These are phyloP conservation scores for Cavia porcellus DNA, from an alignment of 2,113 vertebrate genomes.

Conservation along the genomic window DNA sequence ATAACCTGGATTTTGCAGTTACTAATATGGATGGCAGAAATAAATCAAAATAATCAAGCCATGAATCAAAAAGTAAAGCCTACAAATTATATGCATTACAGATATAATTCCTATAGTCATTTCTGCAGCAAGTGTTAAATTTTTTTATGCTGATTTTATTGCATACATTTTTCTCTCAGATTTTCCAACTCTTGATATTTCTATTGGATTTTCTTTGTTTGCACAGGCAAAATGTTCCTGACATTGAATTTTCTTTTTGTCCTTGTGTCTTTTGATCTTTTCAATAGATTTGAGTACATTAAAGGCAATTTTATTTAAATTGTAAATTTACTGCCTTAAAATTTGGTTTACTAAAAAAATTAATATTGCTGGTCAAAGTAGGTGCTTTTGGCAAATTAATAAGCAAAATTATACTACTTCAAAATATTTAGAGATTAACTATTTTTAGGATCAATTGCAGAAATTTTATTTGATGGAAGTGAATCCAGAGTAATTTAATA, in stretches of 20 bases:
- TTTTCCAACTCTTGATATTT: background rate
- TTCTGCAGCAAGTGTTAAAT: background rate
- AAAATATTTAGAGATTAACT: background rate
- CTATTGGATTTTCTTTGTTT: background rate
- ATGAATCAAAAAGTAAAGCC: background rate
- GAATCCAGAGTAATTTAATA: background rate
- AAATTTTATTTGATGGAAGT: background rate
- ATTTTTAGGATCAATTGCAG: background rate
- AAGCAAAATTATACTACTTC: background rate
- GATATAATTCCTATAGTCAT: background rate
- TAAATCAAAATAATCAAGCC: background rate
- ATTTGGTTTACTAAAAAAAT: background rate
- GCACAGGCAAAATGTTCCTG: background rate
- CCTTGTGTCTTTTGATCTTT: background rate
- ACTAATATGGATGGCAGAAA: background rate
- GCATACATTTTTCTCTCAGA: background rate
- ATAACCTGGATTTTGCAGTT: background rate
- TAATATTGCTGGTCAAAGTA: background rate
- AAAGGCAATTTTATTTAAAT: background rate
- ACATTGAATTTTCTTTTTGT: background rate
- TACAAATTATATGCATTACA: background rate
- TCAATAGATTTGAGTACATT: background rate
- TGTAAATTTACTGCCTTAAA: background rate
- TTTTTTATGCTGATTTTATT: background rate
- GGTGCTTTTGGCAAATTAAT: background rate